phyloP scores from a whole-genome alignment of 1,140 invertebrate species.

The Leptestheria dahalacensis region DNA sequence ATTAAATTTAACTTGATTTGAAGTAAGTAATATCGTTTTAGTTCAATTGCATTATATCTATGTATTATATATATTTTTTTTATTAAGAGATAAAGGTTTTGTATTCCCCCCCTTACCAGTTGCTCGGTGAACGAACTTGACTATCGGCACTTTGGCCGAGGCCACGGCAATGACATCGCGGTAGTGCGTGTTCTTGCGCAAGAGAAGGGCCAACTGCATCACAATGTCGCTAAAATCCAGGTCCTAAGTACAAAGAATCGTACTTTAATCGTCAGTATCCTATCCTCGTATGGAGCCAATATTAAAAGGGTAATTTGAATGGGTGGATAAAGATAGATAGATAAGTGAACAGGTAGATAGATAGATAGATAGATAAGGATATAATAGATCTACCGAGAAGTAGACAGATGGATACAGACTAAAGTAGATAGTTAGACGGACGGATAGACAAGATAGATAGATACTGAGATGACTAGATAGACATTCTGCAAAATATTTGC shows the following conservation, averaged over 20 bases:
- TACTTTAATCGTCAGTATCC: neutral
- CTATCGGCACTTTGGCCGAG: slow-evolving; percentile 46
- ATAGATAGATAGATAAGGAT: too few species aligned
- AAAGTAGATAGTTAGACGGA: too few species aligned
- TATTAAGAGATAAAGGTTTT: too few species aligned
- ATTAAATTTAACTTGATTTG: too few species aligned
- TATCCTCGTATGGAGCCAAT: neutral
- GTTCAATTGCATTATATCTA: neutral
- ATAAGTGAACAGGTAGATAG: too few species aligned
- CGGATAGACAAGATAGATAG: too few species aligned
- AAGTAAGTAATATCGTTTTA: too few species aligned
- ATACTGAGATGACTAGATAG: too few species aligned
- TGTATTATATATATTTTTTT: neutral
- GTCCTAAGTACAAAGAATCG: neutral
- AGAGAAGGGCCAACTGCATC: neutral
- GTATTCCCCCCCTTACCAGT: slow-evolving; percentile 17
- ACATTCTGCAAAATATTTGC: too few species aligned
- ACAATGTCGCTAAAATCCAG: neutral
- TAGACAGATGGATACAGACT: too few species aligned
- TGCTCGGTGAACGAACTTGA: slow-evolving; percentile 39
- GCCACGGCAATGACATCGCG: slow-evolving; percentile 32
- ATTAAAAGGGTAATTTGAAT: neutral
- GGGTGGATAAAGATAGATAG: too few species aligned
- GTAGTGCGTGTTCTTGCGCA: neutral
- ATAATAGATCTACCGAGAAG: too few species aligned